phyloP scores from a whole-genome alignment of 2,888 invertebrate genomes.

The Parochlus steinenii region DNA sequence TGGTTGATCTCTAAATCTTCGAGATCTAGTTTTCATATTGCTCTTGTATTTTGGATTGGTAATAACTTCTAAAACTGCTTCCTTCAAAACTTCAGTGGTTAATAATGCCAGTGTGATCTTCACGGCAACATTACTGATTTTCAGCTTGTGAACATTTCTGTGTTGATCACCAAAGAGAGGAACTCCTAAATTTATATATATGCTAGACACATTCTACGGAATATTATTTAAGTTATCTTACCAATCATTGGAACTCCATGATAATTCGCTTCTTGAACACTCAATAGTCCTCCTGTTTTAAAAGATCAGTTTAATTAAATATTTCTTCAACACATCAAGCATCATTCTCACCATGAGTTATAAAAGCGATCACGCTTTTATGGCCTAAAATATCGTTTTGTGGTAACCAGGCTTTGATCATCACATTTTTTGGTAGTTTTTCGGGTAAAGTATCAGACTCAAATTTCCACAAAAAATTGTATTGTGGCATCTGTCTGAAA shows the following conservation, averaged over 20 bases:
- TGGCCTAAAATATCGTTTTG: conserved; percentile 31
- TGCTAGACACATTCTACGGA: no score
- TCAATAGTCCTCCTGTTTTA: conserved; percentile 24
- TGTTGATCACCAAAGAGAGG: conserved; percentile 22
- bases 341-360: conserved; percentile 23
- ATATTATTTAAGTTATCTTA: no score
- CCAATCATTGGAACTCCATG: conserved; percentile 23
- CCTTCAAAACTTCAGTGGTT: conserved; percentile 14
- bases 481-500: conserved; percentile 20
- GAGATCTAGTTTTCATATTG: background rate
- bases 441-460: conserved; percentile 17
- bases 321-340: no score
- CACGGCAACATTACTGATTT: conserved; percentile 15
- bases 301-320: no score
- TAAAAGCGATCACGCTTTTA: conserved; percentile 19
- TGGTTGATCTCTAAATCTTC: conserved; percentile 14
- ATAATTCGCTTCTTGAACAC: conserved; percentile 22
- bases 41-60: conserved; percentile 14
- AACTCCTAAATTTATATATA: no score
- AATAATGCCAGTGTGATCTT: conserved; percentile 16
- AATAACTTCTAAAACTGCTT: conserved; percentile 15
- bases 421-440: conserved; percentile 28
- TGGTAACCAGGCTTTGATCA: conserved; percentile 32
- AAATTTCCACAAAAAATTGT: conserved; percentile 28
- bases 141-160: conserved; percentile 12